Evolutionary conservation across 2,888 invertebrate genomes (phyloP), one percentile per base, ranked within the genome.

Genomic region (Caenorhabditis uteleia): DNA sequence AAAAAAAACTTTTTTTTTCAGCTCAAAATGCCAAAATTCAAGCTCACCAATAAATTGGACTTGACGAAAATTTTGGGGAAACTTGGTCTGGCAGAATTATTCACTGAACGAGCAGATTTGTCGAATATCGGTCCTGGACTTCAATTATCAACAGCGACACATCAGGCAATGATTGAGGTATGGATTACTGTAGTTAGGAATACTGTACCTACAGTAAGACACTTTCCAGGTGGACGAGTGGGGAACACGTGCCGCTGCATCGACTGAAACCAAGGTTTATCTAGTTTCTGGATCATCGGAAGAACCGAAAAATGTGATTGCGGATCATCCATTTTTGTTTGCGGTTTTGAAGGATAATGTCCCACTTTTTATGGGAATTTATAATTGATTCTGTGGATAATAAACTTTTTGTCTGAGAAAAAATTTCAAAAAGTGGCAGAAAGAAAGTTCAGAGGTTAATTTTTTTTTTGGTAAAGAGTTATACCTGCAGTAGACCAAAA

Each of bases 151-250:
- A 59, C 77, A 3, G 77, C 75, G 16, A 46, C 62, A 8, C 78
- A 78, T 54, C 71, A 78, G 53, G 79, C 77, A 1, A 64, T 77
- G 31, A n/a, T n/a, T n/a, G n/a, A n/a, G n/a, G n/a, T n/a, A n/a
- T n/a, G n/a, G n/a, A n/a, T n/a, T n/a, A n/a, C n/a, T n/a, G n/a
- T n/a, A n/a, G n/a, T n/a, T n/a, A n/a, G n/a, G n/a, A n/a, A n/a
- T n/a, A n/a, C n/a, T n/a, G n/a, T n/a, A n/a, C n/a, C n/a, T n/a
- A n/a, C n/a, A n/a, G n/a, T n/a, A n/a, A n/a, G n/a, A n/a, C n/a
- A n/a, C n/a, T n/a, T 59, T 65, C 16, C 55, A 77, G 77, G 68
- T 70, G 1, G 74, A 78, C 38, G 71, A 78, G 45, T 42, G 56
- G 38, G 77, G 77, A 5, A 70, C 78, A 4, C 68, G 68, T 20